Evolutionary conservation across 2,113 vertebrate species (phyloP), one percentile per base, ranked within the genome.

Genomic region (Tetraodon nigroviridis): DNA sequence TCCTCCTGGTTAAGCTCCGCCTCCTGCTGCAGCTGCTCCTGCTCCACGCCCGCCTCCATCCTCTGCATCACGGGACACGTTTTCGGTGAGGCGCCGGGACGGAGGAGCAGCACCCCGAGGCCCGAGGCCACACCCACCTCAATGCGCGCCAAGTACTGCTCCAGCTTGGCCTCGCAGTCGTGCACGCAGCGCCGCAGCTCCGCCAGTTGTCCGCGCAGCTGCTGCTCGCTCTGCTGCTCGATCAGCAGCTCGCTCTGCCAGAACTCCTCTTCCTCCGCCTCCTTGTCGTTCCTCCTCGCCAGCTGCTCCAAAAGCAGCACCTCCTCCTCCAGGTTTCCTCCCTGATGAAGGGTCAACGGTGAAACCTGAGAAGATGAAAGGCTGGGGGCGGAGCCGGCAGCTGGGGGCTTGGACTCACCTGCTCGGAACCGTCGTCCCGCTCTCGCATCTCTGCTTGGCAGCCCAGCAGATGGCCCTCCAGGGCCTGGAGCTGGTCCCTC

Each of bases 171-270:
- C 76, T 96, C 93, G 0, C 93, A 94, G 63, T 95, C 92, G 7
- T 88, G 81, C 20, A 98, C 90, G 15, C 92, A 88, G 69, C 89
- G 87, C 60, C 85, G 86, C 74, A 98, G 93, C 79, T 97, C 93
- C 18, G 89, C 89, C n/a, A 98, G 90, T 81, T 94, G 94, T 18
- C 93, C 93, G 58, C 92, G 91, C 67, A 98, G 90, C 64, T 93
- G 94, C 46, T 91, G 93, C 50, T 98, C 95, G 0, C 92, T 97
- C 61, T 99, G 95, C 69, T 92, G 93, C 53, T 99, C 96, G 0
- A 98, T 93, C 88, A 94, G 94, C 48, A 97, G 85, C 85, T 98
- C 94, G 0, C 95, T 97, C 73, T 94, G 92, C 96, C 95, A 98
- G 83, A 97, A 97, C 56, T 95, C 94, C 71, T 97, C 94, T 71